These are phyloP conservation scores for Nothura maculosa DNA, from an alignment of 2,797 vertebrate species.

Conservation along the genomic window DNA sequence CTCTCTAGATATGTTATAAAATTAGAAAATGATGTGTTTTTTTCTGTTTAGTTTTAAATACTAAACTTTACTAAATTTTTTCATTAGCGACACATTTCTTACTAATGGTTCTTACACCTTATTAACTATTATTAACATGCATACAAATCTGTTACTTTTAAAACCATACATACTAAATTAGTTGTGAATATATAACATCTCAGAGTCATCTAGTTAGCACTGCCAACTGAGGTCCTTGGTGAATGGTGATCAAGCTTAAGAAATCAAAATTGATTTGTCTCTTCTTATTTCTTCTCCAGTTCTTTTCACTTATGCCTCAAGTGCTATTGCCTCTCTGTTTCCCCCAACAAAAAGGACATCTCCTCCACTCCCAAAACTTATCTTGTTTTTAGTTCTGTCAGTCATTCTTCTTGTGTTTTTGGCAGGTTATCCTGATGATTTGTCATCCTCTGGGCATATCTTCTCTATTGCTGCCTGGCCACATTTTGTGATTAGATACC, in stretches of 20 bases:
- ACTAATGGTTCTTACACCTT: not conserved
- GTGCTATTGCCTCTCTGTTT: not conserved
- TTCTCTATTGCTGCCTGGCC: not conserved
- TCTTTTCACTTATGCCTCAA: not conserved
- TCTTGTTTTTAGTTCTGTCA: not conserved
- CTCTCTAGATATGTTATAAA: not conserved
- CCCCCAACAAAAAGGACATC: rapidly evolving
- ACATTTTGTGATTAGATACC: not conserved
- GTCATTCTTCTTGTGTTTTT: not conserved
- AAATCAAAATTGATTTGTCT: not conserved
- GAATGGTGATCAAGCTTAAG: not conserved
- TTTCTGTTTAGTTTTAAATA: not conserved
- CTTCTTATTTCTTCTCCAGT: not conserved
- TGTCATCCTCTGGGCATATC: not conserved
- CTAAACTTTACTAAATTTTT: not conserved
- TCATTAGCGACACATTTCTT: not conserved
- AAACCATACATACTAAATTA: not conserved
- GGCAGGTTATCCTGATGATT: not conserved
- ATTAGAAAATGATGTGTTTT: not conserved
- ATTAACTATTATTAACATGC: not conserved
- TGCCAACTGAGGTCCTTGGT: not conserved
- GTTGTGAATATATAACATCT: not conserved
- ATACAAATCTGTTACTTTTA: not conserved
- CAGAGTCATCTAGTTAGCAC: not conserved
- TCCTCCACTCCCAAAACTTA: not conserved